A percentile compares a stretch with the other conserved stretches of the same genome.
Conservation (phyloP, 2,113 vertebrate genomes). For the Heliornis fulica region DNA sequence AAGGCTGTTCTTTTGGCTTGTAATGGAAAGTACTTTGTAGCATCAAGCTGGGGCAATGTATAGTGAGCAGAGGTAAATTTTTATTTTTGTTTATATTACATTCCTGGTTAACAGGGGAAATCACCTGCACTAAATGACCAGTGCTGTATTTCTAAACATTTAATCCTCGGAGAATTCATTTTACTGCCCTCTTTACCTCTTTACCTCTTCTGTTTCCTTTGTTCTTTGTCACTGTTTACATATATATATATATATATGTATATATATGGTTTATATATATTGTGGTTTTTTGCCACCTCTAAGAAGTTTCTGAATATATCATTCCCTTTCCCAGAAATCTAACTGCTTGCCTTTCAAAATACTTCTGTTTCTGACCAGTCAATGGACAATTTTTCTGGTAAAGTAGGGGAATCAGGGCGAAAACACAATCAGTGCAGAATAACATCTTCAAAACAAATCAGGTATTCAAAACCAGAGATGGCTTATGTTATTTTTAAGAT, state of each 20-base stretch:
- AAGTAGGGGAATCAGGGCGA: neutral
- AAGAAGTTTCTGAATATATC: neutral
- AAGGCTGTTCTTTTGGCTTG: constrained; percentile 46
- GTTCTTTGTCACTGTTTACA: neutral
- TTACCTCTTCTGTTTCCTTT: neutral
- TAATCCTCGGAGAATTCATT: neutral
- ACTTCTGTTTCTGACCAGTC: neutral
- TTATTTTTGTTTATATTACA: neutral
- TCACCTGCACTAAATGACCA: neutral
- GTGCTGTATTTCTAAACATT: neutral
- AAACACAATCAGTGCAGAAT: neutral
- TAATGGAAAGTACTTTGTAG: constrained; percentile 32
- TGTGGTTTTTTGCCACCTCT: neutral
- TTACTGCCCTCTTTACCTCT: neutral
- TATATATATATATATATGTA: neutral
- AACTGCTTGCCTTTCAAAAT: neutral
- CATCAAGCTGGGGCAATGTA: neutral
- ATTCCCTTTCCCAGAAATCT: neutral
- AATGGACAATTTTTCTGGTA: neutral
- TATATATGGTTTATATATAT: too few relatives aligned
- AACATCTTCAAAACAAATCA: neutral
- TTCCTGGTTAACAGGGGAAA: neutral
- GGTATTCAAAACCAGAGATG: neutral
- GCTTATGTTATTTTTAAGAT: neutral
- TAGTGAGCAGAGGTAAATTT: neutral